A percentile compares a stretch with the other conserved stretches of the same genome.
These are phyloP conservation scores for Anagyrus pseudococci DNA, from an alignment of 2,888 invertebrate species.

Conservation along the genomic window DNA sequence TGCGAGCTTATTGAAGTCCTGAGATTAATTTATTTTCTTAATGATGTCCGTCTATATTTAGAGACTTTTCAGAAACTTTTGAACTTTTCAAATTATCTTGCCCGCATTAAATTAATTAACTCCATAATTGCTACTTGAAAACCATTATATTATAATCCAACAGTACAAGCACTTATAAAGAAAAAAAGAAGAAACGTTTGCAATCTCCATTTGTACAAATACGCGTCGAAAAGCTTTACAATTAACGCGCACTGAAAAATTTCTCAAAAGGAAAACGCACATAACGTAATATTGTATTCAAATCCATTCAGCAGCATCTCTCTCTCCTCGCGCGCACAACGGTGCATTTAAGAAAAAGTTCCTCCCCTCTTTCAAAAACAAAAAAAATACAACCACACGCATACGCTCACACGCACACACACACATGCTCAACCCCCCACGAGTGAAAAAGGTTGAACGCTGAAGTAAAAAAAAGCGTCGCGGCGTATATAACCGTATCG, in stretches of 20 bases:
- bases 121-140: no score
- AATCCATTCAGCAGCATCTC: not conserved
- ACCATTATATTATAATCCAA: not conserved
- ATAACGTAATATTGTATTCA: not conserved
- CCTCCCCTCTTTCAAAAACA: not conserved
- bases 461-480: constrained; percentile 1
- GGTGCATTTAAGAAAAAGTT: not conserved
- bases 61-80: not conserved
- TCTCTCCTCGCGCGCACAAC: not conserved
- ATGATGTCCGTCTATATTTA: no score
- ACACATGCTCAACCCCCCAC: not conserved
- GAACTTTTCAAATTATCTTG: no score
- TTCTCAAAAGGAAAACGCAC: not conserved
- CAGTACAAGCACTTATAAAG: not conserved
- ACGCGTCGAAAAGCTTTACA: no score
- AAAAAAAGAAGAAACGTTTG: no score
- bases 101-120: no score
- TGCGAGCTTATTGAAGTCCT: no score
- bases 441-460: no score
- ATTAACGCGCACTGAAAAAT: not conserved
- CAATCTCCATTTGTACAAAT: no score
- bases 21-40: no score
- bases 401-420: not conserved
- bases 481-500: not conserved
- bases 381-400: not conserved